Conservation (phyloP, 1,140 invertebrate genomes). For the Cydia splendana region DNA sequence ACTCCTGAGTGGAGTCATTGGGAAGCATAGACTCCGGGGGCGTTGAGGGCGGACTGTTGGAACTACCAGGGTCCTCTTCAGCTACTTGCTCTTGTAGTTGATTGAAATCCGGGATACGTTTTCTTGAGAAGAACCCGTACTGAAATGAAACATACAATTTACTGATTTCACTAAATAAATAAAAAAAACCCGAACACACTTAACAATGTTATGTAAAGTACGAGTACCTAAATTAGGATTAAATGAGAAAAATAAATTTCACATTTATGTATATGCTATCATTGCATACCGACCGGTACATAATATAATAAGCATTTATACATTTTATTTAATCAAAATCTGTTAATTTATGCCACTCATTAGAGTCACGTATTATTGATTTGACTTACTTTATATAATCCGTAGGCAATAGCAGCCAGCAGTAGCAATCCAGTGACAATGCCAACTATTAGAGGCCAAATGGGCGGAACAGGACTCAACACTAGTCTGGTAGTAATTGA, state of each 20-base stretch:
- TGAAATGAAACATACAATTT: not conserved
- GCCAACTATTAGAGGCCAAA: constrained; percentile 30
- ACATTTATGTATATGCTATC: no score
- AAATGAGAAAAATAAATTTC: no score
- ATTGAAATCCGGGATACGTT: constrained; percentile 2
- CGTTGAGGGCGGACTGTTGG: constrained; percentile 1
- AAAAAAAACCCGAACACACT: no score
- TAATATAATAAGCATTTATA: no score
- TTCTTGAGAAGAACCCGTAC: constrained; percentile 35
- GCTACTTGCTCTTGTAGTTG: not conserved
- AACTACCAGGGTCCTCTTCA: constrained; percentile 4
- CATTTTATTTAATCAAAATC: no score
- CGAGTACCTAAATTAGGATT: no score
- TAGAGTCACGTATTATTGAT: not conserved
- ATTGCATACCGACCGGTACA: no score
- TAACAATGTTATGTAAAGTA: not conserved
- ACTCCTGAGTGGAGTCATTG: constrained; percentile 19
- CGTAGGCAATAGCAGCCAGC: constrained; percentile 29
- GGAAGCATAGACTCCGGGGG: not conserved
- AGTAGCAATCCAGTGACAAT: constrained; percentile 12
- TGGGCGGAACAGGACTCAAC: constrained; percentile 21
- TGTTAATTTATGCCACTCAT: not conserved
- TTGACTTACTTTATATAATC: constrained; percentile 31
- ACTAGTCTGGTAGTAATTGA: constrained; percentile 20
- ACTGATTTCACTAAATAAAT: no score